Percentiles rank a stretch among this genome's conserved stretches.
These are phyloP conservation scores for Dermatemys mawii DNA, from an alignment of 2,113 vertebrate species.

Conservation along the genomic window DNA sequence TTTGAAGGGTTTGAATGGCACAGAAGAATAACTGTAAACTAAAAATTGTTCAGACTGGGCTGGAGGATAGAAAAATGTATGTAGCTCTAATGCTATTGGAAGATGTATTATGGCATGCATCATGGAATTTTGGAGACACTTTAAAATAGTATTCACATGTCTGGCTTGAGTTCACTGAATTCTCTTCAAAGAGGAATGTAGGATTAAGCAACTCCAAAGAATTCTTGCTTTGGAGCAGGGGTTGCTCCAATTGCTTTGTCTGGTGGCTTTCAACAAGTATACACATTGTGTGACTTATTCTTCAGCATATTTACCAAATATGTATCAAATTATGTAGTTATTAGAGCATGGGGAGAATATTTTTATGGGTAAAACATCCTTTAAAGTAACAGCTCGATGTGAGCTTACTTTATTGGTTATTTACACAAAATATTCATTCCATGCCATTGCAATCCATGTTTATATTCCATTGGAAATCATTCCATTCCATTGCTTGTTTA, in stretches of 20 bases:
- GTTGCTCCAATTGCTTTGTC: constrained; percentile 60
- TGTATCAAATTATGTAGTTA: constrained; percentile 79
- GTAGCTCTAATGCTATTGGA: neutral
- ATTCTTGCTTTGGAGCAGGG: constrained; percentile 45
- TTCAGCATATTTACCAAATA: constrained; percentile 68
- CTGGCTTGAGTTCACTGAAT: constrained; percentile 35
- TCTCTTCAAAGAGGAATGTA: constrained; percentile 63
- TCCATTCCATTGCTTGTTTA: constrained; percentile 40
- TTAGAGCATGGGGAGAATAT: constrained; percentile 69
- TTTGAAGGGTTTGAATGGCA: neutral
- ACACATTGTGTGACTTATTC: constrained; percentile 58
- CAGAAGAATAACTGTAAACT: neutral
- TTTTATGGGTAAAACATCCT: constrained; percentile 72
- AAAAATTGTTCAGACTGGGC: neutral
- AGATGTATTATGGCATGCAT: neutral
- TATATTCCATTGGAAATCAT: constrained; percentile 55
- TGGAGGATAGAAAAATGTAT: neutral
- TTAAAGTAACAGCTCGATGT: constrained; percentile 70
- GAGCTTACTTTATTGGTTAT: constrained; percentile 70
- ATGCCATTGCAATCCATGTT: constrained; percentile 59
- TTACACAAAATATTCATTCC: constrained; percentile 59
- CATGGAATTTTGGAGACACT: neutral
- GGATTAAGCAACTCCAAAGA: constrained; percentile 44
- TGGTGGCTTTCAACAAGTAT: constrained; percentile 64
- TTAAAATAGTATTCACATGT: neutral